Base-by-base conservation (phyloP, 2,888 invertebrate species). In the Drosophila engyochracea region DNA sequence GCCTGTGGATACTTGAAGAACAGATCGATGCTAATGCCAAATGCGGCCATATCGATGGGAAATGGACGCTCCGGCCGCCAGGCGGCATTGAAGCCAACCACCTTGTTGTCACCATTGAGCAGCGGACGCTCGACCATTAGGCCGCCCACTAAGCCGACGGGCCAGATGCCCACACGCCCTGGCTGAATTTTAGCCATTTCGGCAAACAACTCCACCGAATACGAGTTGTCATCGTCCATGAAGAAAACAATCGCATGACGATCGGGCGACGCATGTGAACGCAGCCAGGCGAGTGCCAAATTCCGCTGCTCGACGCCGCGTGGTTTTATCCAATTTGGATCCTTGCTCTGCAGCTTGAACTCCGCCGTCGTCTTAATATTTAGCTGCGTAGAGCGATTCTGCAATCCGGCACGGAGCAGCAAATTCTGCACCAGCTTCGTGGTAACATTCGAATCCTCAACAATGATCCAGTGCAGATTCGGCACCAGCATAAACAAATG, bases 1-100 rank as follows among this genome's bases (percentile, higher is more conserved):
- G 97, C 97, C 47, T 96, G 95, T 0, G 96, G 95, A 85, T 96
- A 95, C 25, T 95, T 94, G 6, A 97, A 93, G 54, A 98, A 94
- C 65, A 97, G 93, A 25, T 96, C 95, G 3, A 97, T 94, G 92
- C 97, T 97, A 49, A 98, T 96, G 10, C 97, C 98, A 92, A 99
- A 99, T 0, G 98, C 99, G 0, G 99, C 99, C 99, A 99, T 99
- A 91, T 99, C 99, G 44, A 99, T 96, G 0, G 99, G 98, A 94
- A 99, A 99, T 0, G 97, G 96, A 73, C 99, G 94, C 84, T 97
- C 96, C 0, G 98, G 97, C 89, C 97, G 96, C 97, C 98, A 99
- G 1, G 96, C 97, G 0, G 96, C 96, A 90, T 95, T 95, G 90
- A 94, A 95, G 0, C 94, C 95, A 16, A 93, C 91, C 1, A 95